Evolutionary conservation across 2,113 vertebrate species (phyloP).

Genomic region (Himantopus leucocephalus): DNA sequence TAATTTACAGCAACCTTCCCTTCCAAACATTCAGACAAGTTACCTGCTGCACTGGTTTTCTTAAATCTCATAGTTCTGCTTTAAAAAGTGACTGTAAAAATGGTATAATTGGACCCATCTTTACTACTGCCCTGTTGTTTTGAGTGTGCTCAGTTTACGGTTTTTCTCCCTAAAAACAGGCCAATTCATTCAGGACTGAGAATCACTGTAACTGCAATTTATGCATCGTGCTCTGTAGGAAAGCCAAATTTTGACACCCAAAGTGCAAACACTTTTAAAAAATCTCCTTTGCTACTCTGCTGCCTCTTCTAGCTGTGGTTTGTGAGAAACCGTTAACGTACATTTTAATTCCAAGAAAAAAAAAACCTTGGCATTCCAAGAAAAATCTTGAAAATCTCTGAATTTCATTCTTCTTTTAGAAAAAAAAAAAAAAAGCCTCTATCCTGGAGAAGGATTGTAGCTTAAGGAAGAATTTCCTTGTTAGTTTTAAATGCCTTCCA

Average conservation of each 20-base stretch:
- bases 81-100: neutral
- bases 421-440: neutral
- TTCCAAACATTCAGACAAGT: neutral
- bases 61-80: neutral
- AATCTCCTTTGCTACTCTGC: neutral
- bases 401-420: neutral
- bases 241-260: neutral
- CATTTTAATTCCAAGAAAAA: conserved; percentile 24
- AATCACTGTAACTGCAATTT: neutral
- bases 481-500: neutral
- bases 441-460: neutral
- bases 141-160: neutral
- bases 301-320: conserved; percentile 15
- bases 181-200: neutral
- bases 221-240: neutral
- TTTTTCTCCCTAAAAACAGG: neutral
- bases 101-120: neutral
- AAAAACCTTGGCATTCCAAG: neutral
- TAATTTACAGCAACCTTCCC: neutral
- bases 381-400: neutral
- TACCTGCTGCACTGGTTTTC: neutral
- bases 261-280: neutral
- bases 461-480: neutral
- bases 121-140: neutral
- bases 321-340: neutral